Evolutionary conservation across 2,888 invertebrate species (phyloP), one percentile per base, ranked within the genome.

Genomic region (Ochlodes sylvanus): DNA sequence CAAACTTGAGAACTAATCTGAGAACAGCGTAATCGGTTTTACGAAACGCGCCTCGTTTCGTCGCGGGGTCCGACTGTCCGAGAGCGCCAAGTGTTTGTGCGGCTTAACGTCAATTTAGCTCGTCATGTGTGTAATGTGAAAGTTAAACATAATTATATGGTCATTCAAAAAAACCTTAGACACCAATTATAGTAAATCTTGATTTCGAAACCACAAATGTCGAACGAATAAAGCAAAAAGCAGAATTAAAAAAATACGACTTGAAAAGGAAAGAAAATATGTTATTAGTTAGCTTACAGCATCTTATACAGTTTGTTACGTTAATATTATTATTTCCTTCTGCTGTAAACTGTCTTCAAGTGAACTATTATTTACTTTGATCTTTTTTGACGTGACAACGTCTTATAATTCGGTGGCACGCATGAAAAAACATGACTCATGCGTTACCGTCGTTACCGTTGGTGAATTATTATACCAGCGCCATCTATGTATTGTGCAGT

Each of bases 1-100:
- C 79, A 73, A 74, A 84, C 79, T 83, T 79, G 83, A 83, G 82
- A 86, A 82, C 85, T 85, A 86, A 89, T 88, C 87, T 86, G 77
- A 75, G 77, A 79, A 80, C 80, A 80, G 80, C 76, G 85, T 85
- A 89, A 89, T 89, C 86, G 83, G 82, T 83, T 88, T 92, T 91
- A 86, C 88, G 88, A 89, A 91, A 90, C 82, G 74, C 77, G 74
- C 75, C 81, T 82, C 77, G 84, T 83, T 86, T 82, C 80, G 82
- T 83, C 81, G 85, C 86, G 83, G 76, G 81, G 82, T 82, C 84
- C 82, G 79, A 38, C 38, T 12, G 38, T 38, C 38, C 38, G 38
- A 38, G 38, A 72, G 70, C 68, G 71, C 75, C 73, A 71, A 76
- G 77, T 78, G 69, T 75, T 73, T 66, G 72, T 70, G 68, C 69